These are phyloP conservation scores for Hippolais icterina DNA, from an alignment of 2,113 vertebrate species.

Conservation along the genomic window DNA sequence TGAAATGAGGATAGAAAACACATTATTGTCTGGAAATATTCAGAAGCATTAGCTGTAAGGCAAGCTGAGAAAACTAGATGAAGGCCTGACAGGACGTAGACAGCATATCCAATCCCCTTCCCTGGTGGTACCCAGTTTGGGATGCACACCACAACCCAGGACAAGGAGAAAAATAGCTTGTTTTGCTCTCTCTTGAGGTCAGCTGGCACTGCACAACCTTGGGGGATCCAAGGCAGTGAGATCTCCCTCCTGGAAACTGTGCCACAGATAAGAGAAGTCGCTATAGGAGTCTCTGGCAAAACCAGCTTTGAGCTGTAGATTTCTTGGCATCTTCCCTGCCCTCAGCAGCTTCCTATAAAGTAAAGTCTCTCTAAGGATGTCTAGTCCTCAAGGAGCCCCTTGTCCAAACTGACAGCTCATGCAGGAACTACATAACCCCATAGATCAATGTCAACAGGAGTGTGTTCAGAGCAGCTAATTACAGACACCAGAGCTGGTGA, in stretches of 20 bases:
- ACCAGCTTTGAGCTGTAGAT: neutral
- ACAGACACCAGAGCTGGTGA: neutral
- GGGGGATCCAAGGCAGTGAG: neutral
- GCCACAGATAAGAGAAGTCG: neutral
- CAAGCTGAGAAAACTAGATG: neutral
- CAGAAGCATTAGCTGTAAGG: neutral
- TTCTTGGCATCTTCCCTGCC: neutral
- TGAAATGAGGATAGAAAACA: neutral
- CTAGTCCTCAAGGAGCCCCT: neutral
- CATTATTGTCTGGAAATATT: neutral
- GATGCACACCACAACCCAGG: neutral
- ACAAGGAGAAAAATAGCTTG: neutral
- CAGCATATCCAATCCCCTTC: neutral
- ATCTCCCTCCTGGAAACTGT: neutral
- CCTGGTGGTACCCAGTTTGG: neutral
- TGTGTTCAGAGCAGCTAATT: slow-evolving; percentile 24
- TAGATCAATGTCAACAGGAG: neutral
- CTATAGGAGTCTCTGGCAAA: neutral
- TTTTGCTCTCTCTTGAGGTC: neutral
- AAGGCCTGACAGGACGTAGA: neutral
- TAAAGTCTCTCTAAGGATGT: neutral
- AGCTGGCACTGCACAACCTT: neutral
- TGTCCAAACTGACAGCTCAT: neutral
- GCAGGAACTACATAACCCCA: neutral
- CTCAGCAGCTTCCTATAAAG: neutral